phyloP scores from a whole-genome alignment of 2,113 vertebrate genomes.

The Leptocoma aspasia region DNA sequence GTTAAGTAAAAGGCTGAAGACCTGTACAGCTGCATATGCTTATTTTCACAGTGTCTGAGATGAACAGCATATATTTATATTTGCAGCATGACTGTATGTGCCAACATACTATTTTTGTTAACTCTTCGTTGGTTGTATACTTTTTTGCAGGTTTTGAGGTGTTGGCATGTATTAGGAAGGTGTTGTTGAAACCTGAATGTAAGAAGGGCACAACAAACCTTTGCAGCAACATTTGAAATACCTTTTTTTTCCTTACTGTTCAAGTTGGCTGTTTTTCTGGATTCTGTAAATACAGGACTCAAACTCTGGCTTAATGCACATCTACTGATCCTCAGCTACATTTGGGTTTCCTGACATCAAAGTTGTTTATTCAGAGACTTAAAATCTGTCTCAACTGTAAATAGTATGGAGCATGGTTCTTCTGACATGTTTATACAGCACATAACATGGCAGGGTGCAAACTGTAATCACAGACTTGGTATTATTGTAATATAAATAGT shows the following conservation, averaged over 20 bases:
- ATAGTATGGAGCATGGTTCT: not conserved
- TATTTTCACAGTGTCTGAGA: not conserved
- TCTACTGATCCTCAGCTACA: not conserved
- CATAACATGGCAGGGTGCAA: not conserved
- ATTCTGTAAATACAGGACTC: not conserved
- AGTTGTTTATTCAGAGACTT: conserved; percentile 22
- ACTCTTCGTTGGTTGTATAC: not conserved
- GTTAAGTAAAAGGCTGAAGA: conserved; percentile 6
- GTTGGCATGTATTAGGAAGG: not conserved
- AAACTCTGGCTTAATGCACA: not conserved
- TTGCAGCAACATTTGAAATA: not conserved
- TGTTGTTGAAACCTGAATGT: not conserved
- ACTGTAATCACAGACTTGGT: not conserved
- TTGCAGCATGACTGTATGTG: not conserved
- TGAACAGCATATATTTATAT: not conserved
- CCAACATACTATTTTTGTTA: not conserved
- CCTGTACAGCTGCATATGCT: not conserved
- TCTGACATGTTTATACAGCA: not conserved
- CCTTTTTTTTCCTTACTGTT: not conserved
- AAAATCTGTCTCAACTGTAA: conserved; percentile 25
- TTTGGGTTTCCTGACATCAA: not conserved
- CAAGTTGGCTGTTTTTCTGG: not conserved
- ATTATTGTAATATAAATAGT: not conserved
- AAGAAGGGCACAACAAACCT: not conserved
- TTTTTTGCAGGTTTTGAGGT: not conserved